These are phyloP conservation scores for Epicauta chinensis DNA, from an alignment of 1,140 invertebrate genomes.

Conservation along the genomic window DNA sequence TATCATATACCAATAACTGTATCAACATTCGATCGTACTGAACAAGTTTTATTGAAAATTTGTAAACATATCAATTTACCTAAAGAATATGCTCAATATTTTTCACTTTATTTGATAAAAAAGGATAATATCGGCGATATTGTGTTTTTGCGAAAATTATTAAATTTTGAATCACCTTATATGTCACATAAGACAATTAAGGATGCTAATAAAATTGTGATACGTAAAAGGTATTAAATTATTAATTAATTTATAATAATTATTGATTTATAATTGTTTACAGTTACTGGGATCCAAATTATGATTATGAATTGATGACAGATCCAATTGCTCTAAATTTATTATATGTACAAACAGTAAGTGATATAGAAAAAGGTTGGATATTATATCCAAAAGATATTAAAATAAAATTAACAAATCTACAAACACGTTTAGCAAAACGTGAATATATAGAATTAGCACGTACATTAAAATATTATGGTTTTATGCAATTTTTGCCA, in stretches of 20 bases:
- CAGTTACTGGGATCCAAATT: conserved; percentile 84
- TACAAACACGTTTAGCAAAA: conserved; percentile 71
- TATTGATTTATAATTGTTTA: conserved; percentile 32
- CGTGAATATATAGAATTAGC: conserved; percentile 82
- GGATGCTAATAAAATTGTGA: conserved; percentile 56
- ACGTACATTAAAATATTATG: conserved; percentile 78
- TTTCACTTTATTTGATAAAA: conserved; percentile 80
- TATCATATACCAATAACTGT: conserved; percentile 77
- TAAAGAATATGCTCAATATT: conserved; percentile 73
- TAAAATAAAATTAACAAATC: conserved; percentile 57
- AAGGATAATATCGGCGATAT: conserved; percentile 67
- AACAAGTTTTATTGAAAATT: conserved; percentile 72
- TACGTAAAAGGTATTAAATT: conserved; percentile 62
- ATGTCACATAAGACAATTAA: conserved; percentile 69
- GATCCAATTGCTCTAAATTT: conserved; percentile 79
- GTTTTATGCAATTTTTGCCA: conserved; percentile 75
- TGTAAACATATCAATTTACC: conserved; percentile 70
- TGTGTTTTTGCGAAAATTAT: conserved; percentile 76
- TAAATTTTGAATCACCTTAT: conserved; percentile 95
- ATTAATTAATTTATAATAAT: background rate
- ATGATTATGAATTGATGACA: conserved; percentile 74
- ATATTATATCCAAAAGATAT: conserved; percentile 66
- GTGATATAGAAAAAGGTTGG: conserved; percentile 83
- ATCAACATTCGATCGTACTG: conserved; percentile 74
- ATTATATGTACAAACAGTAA: conserved; percentile 79